Conservation (phyloP, 92 coral and sea anemone genomes). For the Phenganax stokvisi region DNA sequence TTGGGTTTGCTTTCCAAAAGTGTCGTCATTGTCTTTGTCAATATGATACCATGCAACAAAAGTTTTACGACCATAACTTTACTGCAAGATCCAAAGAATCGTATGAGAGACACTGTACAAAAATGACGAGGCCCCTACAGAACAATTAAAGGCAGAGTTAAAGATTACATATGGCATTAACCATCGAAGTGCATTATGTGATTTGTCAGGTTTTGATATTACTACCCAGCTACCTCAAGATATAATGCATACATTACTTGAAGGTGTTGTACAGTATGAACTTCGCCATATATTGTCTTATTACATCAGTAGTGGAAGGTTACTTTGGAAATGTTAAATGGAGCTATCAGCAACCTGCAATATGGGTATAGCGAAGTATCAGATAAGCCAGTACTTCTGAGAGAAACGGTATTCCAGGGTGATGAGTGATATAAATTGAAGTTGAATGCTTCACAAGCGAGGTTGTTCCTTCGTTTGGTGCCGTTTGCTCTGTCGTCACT, state of each 20-base stretch:
- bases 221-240: constrained; percentile 33
- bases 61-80: background rate
- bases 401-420: constrained; percentile 22
- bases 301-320: background rate
- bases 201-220: background rate
- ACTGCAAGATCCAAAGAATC: background rate
- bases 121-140: background rate
- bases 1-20: background rate
- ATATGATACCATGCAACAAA: background rate
- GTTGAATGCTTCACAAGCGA: constrained; percentile 32
- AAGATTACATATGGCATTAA: background rate
- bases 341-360: background rate
- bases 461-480: constrained; percentile 43
- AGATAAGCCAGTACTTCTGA: constrained; percentile 39
- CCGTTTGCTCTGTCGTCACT: constrained; percentile 51
- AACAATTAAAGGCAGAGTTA: background rate
- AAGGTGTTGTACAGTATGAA: constrained; percentile 39
- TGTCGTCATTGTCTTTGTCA: background rate
- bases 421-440: constrained; percentile 34
- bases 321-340: background rate
- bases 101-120: background rate
- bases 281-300: background rate
- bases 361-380: constrained; percentile 41
- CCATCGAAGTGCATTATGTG: background rate
- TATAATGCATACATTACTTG: constrained; percentile 57